Base-by-base conservation (phyloP, 2,888 invertebrate genomes). In the Temnothorax ravouxi region DNA sequence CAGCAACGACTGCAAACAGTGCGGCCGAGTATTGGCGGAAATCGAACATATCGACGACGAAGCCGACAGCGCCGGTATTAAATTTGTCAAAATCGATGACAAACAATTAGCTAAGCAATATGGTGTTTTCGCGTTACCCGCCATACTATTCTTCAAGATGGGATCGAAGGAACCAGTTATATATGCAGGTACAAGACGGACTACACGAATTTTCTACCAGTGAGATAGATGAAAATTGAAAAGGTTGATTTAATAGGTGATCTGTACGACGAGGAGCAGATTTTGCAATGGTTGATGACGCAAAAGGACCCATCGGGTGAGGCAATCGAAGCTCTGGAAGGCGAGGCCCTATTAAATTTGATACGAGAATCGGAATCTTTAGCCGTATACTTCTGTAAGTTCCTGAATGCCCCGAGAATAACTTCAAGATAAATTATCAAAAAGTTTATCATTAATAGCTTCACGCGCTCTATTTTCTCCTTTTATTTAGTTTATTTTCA, bases 41-140 rank as follows among this genome's bases (percentile, higher is more conserved):
- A 97, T 98, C 88, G 98, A 98, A 93, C 98, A 98, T 94, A 99
- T 99, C 90, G 99, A 99, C 92, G 99, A 99, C 93, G 99, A 99
- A 90, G 98, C 98, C 0, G 98, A 98, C 93, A 96, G 97, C 25
- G 98, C 97, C 4, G 98, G 98, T 8, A 98, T 99, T 87, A 98
- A 98, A 93, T 98, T 99, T 91, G 98, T 99, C 3, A 98, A 99
- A 95, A 97, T 99, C 90, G 98, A 99, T 91, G 98, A 99, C 93
- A 97, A 97, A 90, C 96, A 97, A 91, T 96, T 99, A 96, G 97
- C 98, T 18, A 98, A 98, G 93, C 97, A 98, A 72, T 97, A 96
- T 87, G 99, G 99, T 25, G 98, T 99, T 0, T 98, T 98, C 92
- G 98, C 98, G 0, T 95, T 99, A 44, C 99, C 99, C 0, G 98